These are phyloP conservation scores for Drosophila multiciliata DNA, from an alignment of 2,888 invertebrate genomes.

Conservation along the genomic window DNA sequence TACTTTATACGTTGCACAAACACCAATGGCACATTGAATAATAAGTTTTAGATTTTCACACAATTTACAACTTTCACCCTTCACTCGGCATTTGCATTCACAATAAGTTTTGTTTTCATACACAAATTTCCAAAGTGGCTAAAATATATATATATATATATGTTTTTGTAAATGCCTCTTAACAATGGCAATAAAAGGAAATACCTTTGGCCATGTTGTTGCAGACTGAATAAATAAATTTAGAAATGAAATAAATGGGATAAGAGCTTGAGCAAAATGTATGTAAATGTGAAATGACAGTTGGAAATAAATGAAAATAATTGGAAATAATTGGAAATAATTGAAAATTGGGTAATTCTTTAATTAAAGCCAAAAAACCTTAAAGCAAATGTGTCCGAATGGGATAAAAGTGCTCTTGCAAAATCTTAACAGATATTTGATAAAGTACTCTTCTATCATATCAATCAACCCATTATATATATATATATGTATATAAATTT, in stretches of 20 bases:
- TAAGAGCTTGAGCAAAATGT: background rate
- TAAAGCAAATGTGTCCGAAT: background rate
- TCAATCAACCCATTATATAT: background rate
- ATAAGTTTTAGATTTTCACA: conserved; percentile 54
- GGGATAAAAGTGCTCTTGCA: background rate
- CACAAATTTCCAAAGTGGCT: conserved; percentile 2
- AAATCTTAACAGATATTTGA: background rate
- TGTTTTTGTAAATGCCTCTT: conserved; percentile 1
- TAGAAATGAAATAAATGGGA: conserved; percentile 6
- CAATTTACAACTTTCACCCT: conserved; percentile 31
- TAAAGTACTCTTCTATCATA: background rate
- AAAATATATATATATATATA: background rate
- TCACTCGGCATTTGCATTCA: conserved; percentile 19
- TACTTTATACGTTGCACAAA: conserved; percentile 27
- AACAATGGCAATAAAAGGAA: conserved; percentile 12
- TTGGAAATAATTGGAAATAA: background rate
- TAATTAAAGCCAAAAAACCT: background rate
- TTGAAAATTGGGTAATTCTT: background rate
- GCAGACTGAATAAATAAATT: conserved; percentile 5
- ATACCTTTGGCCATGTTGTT: conserved; percentile 4
- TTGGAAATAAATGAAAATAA: background rate
- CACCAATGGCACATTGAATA: conserved; percentile 39
- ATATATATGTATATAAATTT: too few species aligned
- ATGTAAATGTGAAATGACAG: background rate
- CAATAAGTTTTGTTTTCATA: conserved; percentile 9